A percentile compares a stretch with the other conserved stretches of the same genome.
These are phyloP conservation scores for Tipula helvola DNA, from an alignment of 2,888 invertebrate genomes.

Conservation along the genomic window DNA sequence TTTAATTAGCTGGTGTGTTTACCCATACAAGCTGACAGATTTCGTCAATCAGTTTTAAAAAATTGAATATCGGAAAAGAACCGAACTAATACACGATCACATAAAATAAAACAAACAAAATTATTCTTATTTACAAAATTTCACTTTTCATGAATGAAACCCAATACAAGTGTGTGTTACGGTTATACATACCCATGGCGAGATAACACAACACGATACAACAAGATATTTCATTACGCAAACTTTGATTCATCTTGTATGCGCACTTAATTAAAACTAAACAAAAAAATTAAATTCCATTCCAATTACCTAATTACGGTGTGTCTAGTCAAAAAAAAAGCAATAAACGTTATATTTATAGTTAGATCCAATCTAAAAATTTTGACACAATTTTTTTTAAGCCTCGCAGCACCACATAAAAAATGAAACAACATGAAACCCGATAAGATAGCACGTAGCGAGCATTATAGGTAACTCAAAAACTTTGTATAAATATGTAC, in stretches of 20 bases:
- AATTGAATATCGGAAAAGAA: no score
- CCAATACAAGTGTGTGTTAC: neutral
- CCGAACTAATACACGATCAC: no score
- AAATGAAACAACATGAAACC: neutral
- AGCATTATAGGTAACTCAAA: neutral
- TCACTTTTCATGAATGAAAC: neutral
- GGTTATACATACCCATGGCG: neutral
- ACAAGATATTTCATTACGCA: neutral
- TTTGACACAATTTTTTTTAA: neutral
- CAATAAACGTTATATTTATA: neutral
- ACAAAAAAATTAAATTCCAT: neutral
- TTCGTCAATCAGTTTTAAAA: no score
- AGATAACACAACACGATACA: neutral
- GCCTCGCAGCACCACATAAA: neutral
- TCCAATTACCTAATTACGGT: neutral
- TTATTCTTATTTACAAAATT: neutral
- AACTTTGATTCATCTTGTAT: neutral
- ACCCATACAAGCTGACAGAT: no score
- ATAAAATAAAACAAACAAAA: no score
- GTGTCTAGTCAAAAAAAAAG: neutral
- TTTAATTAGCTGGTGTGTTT: no score
- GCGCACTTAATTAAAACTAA: neutral
- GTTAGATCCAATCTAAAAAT: neutral
- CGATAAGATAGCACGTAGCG: neutral
- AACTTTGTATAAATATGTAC: neutral